These are phyloP conservation scores for Catocala nupta DNA, from an alignment of 2,888 invertebrate species.

Conservation along the genomic window DNA sequence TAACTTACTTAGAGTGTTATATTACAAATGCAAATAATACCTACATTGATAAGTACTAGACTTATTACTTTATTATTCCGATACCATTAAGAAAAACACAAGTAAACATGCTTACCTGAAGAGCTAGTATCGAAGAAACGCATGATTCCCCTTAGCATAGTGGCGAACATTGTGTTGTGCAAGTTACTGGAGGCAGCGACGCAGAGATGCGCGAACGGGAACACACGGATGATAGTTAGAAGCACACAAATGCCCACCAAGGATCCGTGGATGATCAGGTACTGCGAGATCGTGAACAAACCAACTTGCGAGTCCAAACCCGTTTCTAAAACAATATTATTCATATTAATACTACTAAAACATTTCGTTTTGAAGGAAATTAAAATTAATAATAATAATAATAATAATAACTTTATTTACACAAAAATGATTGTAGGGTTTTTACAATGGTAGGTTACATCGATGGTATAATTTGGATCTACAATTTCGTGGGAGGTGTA, in stretches of 20 bases:
- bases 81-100: not conserved
- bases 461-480: too few species aligned
- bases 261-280: slow-evolving; percentile 88
- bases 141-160: slow-evolving; percentile 82
- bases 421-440: too few species aligned
- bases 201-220: slow-evolving; percentile 89
- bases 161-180: slow-evolving; percentile 91
- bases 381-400: too few species aligned
- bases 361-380: too few species aligned
- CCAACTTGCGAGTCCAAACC: slow-evolving; percentile 75
- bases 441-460: too few species aligned
- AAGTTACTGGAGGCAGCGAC: slow-evolving; percentile 89
- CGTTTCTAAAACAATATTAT: slow-evolving; percentile 57
- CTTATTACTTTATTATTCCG: too few species aligned
- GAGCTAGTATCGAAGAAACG: slow-evolving; percentile 95
- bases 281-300: slow-evolving; percentile 77
- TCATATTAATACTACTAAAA: too few species aligned
- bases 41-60: too few species aligned
- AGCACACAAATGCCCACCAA: slow-evolving; percentile 85
- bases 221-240: slow-evolving; percentile 88
- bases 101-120: slow-evolving; percentile 72
- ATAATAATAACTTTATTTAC: too few species aligned
- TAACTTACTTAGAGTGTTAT: too few species aligned
- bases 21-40: too few species aligned
- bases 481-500: too few species aligned